Base-by-base conservation (phyloP, 1,140 invertebrate species). In the Drosophila triauraria region DNA sequence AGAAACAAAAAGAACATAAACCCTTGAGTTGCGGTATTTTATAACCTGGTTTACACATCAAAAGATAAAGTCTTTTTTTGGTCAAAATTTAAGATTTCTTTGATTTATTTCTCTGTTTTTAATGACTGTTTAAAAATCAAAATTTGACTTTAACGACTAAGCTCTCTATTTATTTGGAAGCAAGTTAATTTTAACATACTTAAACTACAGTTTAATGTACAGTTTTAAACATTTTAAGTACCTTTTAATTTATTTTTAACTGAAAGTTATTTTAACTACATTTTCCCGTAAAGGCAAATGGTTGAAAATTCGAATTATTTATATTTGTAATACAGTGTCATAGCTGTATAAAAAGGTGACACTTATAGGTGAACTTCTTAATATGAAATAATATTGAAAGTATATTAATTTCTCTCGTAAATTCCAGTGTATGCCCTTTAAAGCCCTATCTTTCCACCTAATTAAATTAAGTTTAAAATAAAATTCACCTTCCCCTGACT, bases 1-100 rank as follows among this genome's bases (percentile, higher is more conserved):
- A n/a, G n/a, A n/a, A n/a, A n/a, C 50, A 25, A 38, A 35, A 4
- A 43, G 10, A 43, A 23, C 50, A 47, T 47, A 57, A 71, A 70
- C 47, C 25, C 10, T 25, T 47, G 2, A 13, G 2, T 12, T 40
- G 17, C 15, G 6, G 6, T 10, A 23, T 48, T 27, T 69, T 53
- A 68, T 53, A 6, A 59, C 44, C 53, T 59, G 35, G 20, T 17
- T 6, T 42, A 70, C 15, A 15, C 12, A 38, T 2, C 1, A 57
- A 57, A 9, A 13, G 8, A 38, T 9, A 25, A 3, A 7, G 4
- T 5, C 10, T n/a, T 8, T 61, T 23, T 32, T 32, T 51, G 7
- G 15, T 6, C 17, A 32, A 57, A 57, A 57, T 25, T 5, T 25
- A 44, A 44, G 27, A 44, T 25, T 42, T 12, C 59, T 43, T n/a